Percentiles rank a stretch among this genome's conserved stretches.
Evolutionary conservation across 2,113 vertebrate genomes (phyloP).

Genomic region (Dendropsophus ebraccatus): DNA sequence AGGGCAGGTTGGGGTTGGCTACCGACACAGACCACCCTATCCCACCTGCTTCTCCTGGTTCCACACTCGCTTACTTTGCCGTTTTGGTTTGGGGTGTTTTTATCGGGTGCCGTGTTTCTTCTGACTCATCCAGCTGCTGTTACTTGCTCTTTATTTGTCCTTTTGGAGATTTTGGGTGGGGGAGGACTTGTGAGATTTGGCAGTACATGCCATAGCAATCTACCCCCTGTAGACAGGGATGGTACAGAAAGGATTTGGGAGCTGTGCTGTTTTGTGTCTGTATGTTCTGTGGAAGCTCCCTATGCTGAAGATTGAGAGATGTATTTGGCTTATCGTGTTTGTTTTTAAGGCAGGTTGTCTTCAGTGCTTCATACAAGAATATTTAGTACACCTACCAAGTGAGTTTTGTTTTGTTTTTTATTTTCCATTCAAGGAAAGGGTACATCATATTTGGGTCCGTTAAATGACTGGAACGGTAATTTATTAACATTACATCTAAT

Average conservation of each 20-base stretch:
- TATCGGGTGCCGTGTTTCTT: slow-evolving; percentile 53
- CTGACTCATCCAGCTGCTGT: slow-evolving; percentile 54
- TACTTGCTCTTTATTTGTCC: slow-evolving; percentile 47
- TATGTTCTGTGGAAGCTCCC: slow-evolving; percentile 54
- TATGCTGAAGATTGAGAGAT: slow-evolving; percentile 44
- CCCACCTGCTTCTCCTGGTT: slow-evolving; percentile 54
- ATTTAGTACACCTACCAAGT: slow-evolving; percentile 18
- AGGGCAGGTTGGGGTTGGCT: slow-evolving; percentile 54
- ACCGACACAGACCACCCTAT: slow-evolving; percentile 44
- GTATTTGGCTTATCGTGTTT: slow-evolving; percentile 55
- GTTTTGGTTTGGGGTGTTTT: slow-evolving; percentile 58
- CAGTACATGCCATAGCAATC: slow-evolving; percentile 45
- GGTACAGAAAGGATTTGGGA: slow-evolving; percentile 39
- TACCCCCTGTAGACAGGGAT: slow-evolving; percentile 55
- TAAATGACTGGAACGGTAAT: neutral
- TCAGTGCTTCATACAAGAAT: slow-evolving; percentile 40
- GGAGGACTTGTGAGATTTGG: slow-evolving; percentile 45
- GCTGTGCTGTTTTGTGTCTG: slow-evolving; percentile 57
- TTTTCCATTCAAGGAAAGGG: neutral
- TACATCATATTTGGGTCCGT: neutral
- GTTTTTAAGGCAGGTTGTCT: slow-evolving; percentile 37
- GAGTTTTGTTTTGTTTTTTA: slow-evolving; percentile 11
- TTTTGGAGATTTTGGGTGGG: slow-evolving; percentile 52
- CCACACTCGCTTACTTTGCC: slow-evolving; percentile 48
- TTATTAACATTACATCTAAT: slow-evolving; percentile 18